phyloP scores from a whole-genome alignment of 23 tunicate species.

The Aplidium turbinatum region DNA sequence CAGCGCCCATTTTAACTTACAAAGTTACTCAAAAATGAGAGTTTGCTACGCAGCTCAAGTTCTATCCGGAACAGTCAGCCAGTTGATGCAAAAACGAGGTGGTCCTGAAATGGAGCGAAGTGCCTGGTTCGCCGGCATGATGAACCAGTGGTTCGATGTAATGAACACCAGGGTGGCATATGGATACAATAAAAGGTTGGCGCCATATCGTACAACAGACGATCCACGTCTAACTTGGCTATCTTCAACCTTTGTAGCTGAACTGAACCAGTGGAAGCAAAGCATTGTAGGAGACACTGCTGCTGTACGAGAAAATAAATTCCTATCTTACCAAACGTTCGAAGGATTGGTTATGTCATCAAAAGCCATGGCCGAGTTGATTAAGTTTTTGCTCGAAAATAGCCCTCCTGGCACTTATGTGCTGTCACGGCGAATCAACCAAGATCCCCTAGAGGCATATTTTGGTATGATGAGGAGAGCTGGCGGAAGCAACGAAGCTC shows the following conservation, averaged over 20 bases:
- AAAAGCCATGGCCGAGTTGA: background rate
- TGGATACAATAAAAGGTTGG: background rate
- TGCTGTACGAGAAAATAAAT: conserved; percentile 2
- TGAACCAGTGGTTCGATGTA: conserved; percentile 25
- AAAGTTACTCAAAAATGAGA: conserved; percentile 36
- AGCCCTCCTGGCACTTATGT: background rate
- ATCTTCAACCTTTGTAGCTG: background rate
- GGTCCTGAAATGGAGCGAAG: conserved; percentile 33
- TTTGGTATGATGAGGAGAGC: background rate
- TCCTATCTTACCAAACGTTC: conserved; percentile 7
- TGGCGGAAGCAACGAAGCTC: conserved; percentile 22
- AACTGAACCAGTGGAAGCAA: conserved; percentile 9
- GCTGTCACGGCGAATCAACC: background rate
- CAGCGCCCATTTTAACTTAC: conserved; percentile 27
- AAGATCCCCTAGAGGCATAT: conserved; percentile 16
- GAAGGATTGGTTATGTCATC: conserved; percentile 5
- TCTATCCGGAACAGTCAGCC: conserved; percentile 3
- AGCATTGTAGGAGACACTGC: background rate
- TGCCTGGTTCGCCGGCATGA: conserved; percentile 36
- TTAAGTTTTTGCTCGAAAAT: background rate
- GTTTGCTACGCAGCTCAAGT: conserved; percentile 34
- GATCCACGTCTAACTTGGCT: too few species aligned
- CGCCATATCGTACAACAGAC: background rate
- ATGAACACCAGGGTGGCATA: conserved; percentile 4
- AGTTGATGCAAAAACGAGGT: conserved; percentile 19